Base-by-base conservation (phyloP, 2,888 invertebrate species). In the Habroteleia sp. region DNA sequence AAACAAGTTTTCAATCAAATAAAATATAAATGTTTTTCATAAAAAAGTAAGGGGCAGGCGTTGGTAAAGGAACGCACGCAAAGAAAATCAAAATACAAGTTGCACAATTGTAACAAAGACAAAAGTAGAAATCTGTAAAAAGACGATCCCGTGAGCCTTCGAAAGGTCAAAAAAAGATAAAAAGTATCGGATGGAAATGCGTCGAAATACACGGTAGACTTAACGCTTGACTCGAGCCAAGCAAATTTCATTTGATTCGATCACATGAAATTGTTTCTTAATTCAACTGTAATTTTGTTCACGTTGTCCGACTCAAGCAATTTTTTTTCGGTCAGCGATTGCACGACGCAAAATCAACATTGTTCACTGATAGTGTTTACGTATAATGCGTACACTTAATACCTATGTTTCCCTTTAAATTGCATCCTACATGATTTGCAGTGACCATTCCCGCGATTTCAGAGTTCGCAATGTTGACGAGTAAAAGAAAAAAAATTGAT, bases 311-410 rank as follows among this genome's bases (percentile, higher is more conserved):
- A 46, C 46, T 46, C 29, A 46, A 46, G 46, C 29, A 46, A 46
- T 17, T 46, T 46, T 16, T 44, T 4, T 29, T 31, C 31, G 4
- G 11, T 25, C 25, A 13, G 29, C 17, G n/a, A 29, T 46, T 31
- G 46, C 31, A 31, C 46, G 46, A 46, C 31, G 31, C 17, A 16
- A 50, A 35, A 46, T 17, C 16, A 46, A 29, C 5, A 52, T 13
- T 14, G 13, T 37, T 25, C 14, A 35, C 25, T 52, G 44, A 44
- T 6, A 25, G 2, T 37, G 13, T 25, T 37, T n/a, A n/a, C n/a
- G 14, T 25, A 52, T 52, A 41, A 25, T 41, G 20, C 16, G 31
- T 31, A 31, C 42, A 56, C 4, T 14, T 56, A 41, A 41, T 56
- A 41, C 4, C 14, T 7, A 5, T 35, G 14, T 25, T 37, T 11